Percentiles rank a stretch among this genome's conserved stretches.
Conservation (phyloP, 2,797 vertebrate species). For the Acridotheres tristis region DNA sequence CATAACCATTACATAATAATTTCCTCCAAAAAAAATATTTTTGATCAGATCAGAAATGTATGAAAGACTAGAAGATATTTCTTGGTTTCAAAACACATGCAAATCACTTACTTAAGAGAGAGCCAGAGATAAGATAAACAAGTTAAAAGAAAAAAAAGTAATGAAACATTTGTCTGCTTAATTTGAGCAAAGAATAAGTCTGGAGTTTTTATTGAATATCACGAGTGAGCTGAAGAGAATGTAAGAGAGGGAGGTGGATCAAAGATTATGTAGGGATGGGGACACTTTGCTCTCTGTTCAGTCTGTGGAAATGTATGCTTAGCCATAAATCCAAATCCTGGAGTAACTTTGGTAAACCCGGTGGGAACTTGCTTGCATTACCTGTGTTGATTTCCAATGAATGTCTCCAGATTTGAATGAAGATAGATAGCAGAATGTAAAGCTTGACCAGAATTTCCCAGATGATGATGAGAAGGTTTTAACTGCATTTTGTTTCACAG, state of each 20-base stretch:
- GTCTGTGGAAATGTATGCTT: not conserved
- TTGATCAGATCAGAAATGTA: not conserved
- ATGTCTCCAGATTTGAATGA: not conserved
- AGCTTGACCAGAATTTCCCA: not conserved
- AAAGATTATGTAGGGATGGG: not conserved
- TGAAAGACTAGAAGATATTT: not conserved
- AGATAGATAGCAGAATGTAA: not conserved
- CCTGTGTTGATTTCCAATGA: not conserved
- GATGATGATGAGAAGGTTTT: not conserved
- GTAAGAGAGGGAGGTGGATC: not conserved
- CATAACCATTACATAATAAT: not conserved
- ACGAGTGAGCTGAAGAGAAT: not conserved
- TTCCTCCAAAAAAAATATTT: constrained; percentile 3
- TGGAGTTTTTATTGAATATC: not conserved
- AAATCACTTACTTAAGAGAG: constrained; percentile 3
- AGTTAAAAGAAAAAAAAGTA: not conserved
- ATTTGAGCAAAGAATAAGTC: not conserved
- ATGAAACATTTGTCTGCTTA: not conserved
- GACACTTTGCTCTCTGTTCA: not conserved
- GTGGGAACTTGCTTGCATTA: not conserved
- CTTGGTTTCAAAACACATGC: not conserved
- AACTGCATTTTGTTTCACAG: not conserved
- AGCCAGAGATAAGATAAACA: not conserved
- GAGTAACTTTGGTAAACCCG: not conserved
- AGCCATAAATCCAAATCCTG: not conserved